A percentile compares a stretch with the other conserved stretches of the same genome.
Conservation (phyloP, 2,888 invertebrate species). For the Ptychoptera albimana region DNA sequence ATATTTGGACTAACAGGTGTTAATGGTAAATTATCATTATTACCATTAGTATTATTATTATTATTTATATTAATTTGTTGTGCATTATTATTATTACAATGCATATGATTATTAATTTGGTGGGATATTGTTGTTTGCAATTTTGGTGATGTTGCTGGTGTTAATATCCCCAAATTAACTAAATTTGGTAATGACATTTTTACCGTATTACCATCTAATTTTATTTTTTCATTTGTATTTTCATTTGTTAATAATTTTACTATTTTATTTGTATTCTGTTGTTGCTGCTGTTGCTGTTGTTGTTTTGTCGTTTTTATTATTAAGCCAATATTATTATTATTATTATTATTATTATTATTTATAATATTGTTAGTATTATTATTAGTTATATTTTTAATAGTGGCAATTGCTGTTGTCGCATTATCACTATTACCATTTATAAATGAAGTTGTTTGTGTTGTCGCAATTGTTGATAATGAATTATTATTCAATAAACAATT, state of each 20-base stretch:
- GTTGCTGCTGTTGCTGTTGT: too few species aligned
- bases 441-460: neutral
- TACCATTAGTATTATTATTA: constrained; percentile 11
- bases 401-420: constrained; percentile 15
- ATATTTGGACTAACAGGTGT: constrained; percentile 28
- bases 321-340: constrained; percentile 1
- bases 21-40: constrained; percentile 23
- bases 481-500: neutral
- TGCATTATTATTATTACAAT: constrained; percentile 14
- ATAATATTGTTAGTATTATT: constrained; percentile 14
- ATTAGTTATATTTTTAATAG: constrained; percentile 9
- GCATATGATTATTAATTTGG: constrained; percentile 12
- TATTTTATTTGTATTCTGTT: too few species aligned
- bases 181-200: constrained; percentile 29
- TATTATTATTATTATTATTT: constrained; percentile 2
- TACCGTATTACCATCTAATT: constrained; percentile 9
- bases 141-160: constrained; percentile 36
- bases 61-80: constrained; percentile 11
- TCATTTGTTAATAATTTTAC: too few species aligned
- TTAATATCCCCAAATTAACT: constrained; percentile 33
- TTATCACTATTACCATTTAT: constrained; percentile 3
- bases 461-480: neutral
- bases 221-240: too few species aligned
- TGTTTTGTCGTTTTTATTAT: constrained; percentile 2
- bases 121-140: constrained; percentile 16